Evolutionary conservation across 2,113 vertebrate genomes (phyloP), one percentile per base, ranked within the genome.

Genomic region (Ariopsis seemanni): DNA sequence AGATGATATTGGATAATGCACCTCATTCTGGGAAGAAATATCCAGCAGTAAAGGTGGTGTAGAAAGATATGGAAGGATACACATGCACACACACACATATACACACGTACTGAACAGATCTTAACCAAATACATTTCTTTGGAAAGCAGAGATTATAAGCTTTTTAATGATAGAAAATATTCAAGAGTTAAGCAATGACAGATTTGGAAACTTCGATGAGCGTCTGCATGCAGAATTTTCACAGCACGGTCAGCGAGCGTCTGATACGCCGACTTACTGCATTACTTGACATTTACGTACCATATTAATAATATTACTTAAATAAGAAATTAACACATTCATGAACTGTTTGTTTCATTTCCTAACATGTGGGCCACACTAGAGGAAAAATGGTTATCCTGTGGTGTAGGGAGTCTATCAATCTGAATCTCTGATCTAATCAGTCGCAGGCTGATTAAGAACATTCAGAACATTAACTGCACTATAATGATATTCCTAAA

Each of bases 1-100:
- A 53, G 79, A 42, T 42, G 67, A 75, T 82, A 78, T 77, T 87
- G 14, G 27, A 62, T 60, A 30, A 48, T 74, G 34, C 27, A n/a
- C 5, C 25, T 18, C 57, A 52, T 87, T 87, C 25, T 62, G 48
- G 18, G 67, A n/a, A 84, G 27, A 87, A 58, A 63, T 65, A 17
- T 20, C 15, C 0, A 55, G 42, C 42, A 57, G 57, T 63, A 84
- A 72, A 57, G 67, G 27, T 48, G 27, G 18, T 12, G 69, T 34
- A 75, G 34, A 48, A 62, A 9, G 84, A 7, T 74, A 52, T 74
- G 53, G 34, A 42, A 42, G 34, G 34, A 42, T 42, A 42, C 3
- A 42, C 3, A 42, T 30, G 1, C 30, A 30, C 30, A 30, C 30
- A 30, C 30, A 30, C 30, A 30, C 30, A 30, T 30, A 30, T 30